These are phyloP conservation scores for Ennomos fuscantarius DNA, from an alignment of 2,888 invertebrate species.

Conservation along the genomic window DNA sequence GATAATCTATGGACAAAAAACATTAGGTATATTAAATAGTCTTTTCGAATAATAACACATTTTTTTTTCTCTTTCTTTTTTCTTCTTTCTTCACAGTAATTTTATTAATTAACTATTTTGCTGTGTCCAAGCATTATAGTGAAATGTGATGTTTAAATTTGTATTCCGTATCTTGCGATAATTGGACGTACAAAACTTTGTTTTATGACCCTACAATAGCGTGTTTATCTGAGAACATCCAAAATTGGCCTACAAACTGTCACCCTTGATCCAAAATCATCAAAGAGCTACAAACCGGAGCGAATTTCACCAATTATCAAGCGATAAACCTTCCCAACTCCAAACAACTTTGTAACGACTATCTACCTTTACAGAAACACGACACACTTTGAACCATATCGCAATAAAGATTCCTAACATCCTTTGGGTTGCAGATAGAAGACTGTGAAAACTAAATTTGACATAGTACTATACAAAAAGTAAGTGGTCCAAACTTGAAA, in stretches of 20 bases:
- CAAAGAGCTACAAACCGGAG: slow-evolving; percentile 27
- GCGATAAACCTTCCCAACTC: slow-evolving; percentile 32
- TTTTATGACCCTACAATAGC: slow-evolving; percentile 14
- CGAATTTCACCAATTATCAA: slow-evolving; percentile 35
- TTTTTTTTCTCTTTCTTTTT: no score
- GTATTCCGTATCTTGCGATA: no score
- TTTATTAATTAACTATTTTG: no score
- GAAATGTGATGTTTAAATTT: no score
- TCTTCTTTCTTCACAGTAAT: no score
- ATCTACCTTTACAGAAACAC: slow-evolving; percentile 15
- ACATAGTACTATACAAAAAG: slow-evolving; percentile 10
- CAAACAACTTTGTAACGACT: slow-evolving; percentile 29
- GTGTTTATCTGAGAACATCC: slow-evolving; percentile 13
- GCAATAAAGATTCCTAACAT: neutral
- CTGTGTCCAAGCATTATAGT: no score
- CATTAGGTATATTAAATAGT: no score
- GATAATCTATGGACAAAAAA: slow-evolving; percentile 75
- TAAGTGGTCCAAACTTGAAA: slow-evolving; percentile 20
- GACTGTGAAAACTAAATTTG: neutral
- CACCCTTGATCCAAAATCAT: slow-evolving; percentile 29
- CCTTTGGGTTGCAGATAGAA: no score
- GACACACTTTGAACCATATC: slow-evolving; percentile 4
- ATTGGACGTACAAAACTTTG: neutral
- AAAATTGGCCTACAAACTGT: slow-evolving; percentile 20
- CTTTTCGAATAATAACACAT: no score